phyloP scores from a whole-genome alignment of 1,140 invertebrate species.

The Bombus balteatus region DNA sequence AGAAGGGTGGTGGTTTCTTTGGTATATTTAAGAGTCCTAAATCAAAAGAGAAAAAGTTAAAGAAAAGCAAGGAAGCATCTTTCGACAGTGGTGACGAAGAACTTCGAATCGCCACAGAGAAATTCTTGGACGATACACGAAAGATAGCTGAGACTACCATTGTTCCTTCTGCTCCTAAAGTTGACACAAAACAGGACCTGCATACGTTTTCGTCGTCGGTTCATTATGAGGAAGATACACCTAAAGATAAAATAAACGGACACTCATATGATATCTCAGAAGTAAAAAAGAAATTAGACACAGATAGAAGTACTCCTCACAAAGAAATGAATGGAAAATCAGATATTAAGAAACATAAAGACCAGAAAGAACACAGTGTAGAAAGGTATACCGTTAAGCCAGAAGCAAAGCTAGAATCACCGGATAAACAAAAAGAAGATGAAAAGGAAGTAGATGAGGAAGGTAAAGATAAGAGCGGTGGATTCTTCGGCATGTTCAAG shows the following conservation, averaged over 20 bases:
- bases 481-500: conserved; percentile 77
- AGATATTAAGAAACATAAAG: conserved; percentile 20
- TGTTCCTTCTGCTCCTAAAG: not conserved
- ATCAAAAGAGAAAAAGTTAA: conserved; percentile 67
- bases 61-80: conserved; percentile 68
- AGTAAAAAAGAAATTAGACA: conserved; percentile 11
- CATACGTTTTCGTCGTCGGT: conserved; percentile 57
- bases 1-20: conserved; percentile 65
- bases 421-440: conserved; percentile 12
- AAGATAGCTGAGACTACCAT: conserved; percentile 57
- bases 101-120: conserved; percentile 62
- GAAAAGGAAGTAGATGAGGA: conserved; percentile 37
- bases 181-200: conserved; percentile 42
- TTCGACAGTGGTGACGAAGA: conserved; percentile 76
- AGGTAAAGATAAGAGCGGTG: conserved; percentile 68
- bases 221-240: conserved; percentile 56
- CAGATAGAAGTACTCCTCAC: conserved; percentile 10
- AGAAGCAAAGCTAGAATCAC: conserved; percentile 4
- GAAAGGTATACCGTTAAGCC: not conserved
- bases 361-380: conserved; percentile 5
- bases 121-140: conserved; percentile 69
- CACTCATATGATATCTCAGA: conserved; percentile 65
- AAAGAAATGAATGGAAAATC: conserved; percentile 48
- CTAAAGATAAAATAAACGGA: conserved; percentile 64
- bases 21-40: conserved; percentile 72